phyloP scores from a whole-genome alignment of 1,140 invertebrate genomes.

The Metopolophium dirhodum region DNA sequence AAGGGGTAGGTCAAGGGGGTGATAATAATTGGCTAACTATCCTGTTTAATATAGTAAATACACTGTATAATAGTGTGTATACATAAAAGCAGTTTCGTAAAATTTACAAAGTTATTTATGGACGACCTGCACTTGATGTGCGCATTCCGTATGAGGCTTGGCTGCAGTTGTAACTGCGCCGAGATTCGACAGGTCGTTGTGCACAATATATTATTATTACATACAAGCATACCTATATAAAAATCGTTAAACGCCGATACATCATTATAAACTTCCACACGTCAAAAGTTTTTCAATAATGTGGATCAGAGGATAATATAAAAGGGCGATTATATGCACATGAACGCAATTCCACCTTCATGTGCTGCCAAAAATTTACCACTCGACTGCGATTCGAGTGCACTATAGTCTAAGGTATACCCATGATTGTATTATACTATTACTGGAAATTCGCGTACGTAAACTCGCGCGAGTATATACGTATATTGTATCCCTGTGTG shows the following conservation, averaged over 20 bases:
- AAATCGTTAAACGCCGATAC: slow-evolving; percentile 1
- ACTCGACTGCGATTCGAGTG: not conserved
- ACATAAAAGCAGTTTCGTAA: not conserved
- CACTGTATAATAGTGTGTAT: not conserved
- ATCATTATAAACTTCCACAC: not conserved
- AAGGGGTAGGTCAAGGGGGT: not conserved
- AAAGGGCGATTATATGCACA: not conserved
- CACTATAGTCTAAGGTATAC: not conserved
- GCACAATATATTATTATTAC: not conserved
- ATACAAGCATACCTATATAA: not conserved
- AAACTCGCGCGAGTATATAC: not conserved
- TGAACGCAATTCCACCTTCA: not conserved
- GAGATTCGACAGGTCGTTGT: not conserved
- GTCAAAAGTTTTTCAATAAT: not conserved
- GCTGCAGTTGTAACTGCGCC: not conserved
- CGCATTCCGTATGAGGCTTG: not conserved
- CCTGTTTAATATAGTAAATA: not conserved
- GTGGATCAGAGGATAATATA: not conserved
- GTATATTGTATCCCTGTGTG: too few species aligned
- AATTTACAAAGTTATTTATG: not conserved
- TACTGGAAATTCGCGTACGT: not conserved
- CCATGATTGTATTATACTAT: not conserved
- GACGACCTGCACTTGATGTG: not conserved
- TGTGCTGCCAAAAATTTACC: not conserved
- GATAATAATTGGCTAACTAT: not conserved